Conservation (phyloP, 2,113 vertebrate genomes). For the Puntigrus tetrazona region DNA sequence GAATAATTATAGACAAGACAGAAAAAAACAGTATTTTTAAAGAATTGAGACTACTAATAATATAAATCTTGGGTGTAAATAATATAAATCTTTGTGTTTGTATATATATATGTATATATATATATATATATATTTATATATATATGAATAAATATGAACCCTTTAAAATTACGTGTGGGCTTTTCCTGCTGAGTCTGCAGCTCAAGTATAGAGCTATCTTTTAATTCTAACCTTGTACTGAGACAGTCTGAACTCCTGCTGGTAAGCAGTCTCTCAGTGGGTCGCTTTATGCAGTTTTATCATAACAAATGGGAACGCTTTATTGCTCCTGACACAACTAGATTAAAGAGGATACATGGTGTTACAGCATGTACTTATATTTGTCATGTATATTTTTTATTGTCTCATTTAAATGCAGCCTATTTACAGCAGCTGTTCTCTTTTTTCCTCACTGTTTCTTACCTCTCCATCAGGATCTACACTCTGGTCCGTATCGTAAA, state of each 20-base stretch:
- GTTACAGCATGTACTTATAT: not conserved
- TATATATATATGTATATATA: too few species aligned
- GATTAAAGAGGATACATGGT: constrained; percentile 31
- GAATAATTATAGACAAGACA: not conserved
- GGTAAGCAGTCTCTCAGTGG: not conserved
- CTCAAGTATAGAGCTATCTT: not conserved
- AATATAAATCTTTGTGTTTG: not conserved
- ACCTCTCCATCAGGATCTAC: constrained; percentile 58
- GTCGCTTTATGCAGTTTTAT: not conserved
- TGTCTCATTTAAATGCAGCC: not conserved
- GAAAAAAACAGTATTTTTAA: not conserved
- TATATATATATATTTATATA: not conserved
- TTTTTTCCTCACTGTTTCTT: not conserved
- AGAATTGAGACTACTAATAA: not conserved
- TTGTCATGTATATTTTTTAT: not conserved
- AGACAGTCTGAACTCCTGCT: not conserved
- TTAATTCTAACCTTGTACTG: constrained; percentile 22
- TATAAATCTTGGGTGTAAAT: not conserved
- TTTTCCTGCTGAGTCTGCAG: constrained; percentile 10
- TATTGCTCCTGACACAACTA: constrained; percentile 19
- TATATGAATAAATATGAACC: not conserved
- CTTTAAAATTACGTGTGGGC: not conserved
- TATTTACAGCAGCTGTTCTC: not conserved
- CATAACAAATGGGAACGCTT: constrained; percentile 22
- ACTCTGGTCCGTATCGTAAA: constrained; percentile 90